Percentiles rank a stretch among this genome's conserved stretches.
Evolutionary conservation across 1,140 invertebrate genomes (phyloP).

Genomic region (Pteromalus puparum): DNA sequence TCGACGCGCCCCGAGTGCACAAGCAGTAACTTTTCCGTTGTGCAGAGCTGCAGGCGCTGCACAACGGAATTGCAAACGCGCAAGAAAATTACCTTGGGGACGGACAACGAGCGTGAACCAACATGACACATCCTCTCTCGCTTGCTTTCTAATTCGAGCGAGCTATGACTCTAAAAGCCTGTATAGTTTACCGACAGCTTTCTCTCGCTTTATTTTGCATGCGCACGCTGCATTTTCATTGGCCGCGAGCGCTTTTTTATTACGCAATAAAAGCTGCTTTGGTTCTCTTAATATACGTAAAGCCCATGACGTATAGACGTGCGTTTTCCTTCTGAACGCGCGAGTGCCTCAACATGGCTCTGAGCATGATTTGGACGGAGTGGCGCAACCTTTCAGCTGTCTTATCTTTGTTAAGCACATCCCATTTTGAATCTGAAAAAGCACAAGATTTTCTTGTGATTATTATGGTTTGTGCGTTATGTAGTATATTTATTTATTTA

Average conservation of each 20-base stretch:
- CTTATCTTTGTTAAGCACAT: too few relatives aligned
- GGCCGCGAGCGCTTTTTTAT: conserved; percentile 6
- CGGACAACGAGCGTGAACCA: not conserved
- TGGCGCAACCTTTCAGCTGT: not conserved
- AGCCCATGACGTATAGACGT: conserved; percentile 3
- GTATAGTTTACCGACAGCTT: too few relatives aligned
- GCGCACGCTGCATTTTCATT: not conserved
- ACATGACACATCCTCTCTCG: conserved; percentile 17
- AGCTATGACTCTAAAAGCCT: not conserved
- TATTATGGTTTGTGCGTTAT: too few relatives aligned
- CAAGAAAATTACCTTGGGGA: conserved; percentile 45
- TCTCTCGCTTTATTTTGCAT: not conserved
- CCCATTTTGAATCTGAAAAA: too few relatives aligned
- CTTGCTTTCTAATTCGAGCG: conserved; percentile 33
- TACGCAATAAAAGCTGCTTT: conserved; percentile 33
- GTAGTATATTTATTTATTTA: too few relatives aligned
- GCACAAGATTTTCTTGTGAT: too few relatives aligned
- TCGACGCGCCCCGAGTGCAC: not conserved
- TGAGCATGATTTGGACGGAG: too few relatives aligned
- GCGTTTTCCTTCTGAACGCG: not conserved
- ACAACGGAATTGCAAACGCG: conserved; percentile 13
- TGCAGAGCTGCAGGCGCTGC: not conserved
- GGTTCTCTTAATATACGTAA: conserved; percentile 6
- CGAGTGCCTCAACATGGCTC: too few relatives aligned
- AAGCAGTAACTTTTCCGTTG: conserved; percentile 12